Base-by-base conservation (phyloP, 2,797 vertebrate species). In the Prunella strophiata region DNA sequence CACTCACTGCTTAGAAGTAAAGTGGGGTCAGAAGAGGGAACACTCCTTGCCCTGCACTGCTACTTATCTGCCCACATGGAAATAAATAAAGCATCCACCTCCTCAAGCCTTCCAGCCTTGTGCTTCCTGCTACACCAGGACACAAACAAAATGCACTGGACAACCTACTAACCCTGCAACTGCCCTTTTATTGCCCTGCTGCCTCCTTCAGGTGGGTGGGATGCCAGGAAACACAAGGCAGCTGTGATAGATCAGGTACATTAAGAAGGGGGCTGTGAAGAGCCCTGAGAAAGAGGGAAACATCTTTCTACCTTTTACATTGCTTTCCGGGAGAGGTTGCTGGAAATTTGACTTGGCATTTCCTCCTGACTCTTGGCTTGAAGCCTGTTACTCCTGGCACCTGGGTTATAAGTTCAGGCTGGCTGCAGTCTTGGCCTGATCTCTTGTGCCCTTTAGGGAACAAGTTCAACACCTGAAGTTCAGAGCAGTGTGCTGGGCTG, bases 291-390 rank as follows among this genome's bases (percentile, higher is more conserved):
- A 58, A n/a, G n/a, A 66, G 57, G 8, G 27, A 42, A 59, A 51
- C 1, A 1, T 7, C 4, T 26, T 0, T 4, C 2, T 59, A 27
- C 2, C 2, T 43, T 74, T 74, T 51, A 15, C 10, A 3, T 38
- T 19, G 16, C 34, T 92, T 83, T 83, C 47, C 34, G 66, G 32
- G 13, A 92, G 63, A 78, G 29, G 20, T 5, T 45, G 10, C 22
- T 81, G 26, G 55, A 70, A 75, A 48, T 29, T 1, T 0, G 23
- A 36, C 15, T 45, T 76, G 30, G 36, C 16, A 74, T 13, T 79
- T 91, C 42, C 26, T 48, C 10, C 38, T 23, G 47, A 13, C 26
- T 74, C 30, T 18, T 89, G 52, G 9, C 42, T 72, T 70, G n/a
- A 50, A 65, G 18, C 14, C 20, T 42, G 8, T 25, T 4, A 2